Base-by-base conservation (phyloP, 1,140 invertebrate genomes). In the Ips typographus region DNA sequence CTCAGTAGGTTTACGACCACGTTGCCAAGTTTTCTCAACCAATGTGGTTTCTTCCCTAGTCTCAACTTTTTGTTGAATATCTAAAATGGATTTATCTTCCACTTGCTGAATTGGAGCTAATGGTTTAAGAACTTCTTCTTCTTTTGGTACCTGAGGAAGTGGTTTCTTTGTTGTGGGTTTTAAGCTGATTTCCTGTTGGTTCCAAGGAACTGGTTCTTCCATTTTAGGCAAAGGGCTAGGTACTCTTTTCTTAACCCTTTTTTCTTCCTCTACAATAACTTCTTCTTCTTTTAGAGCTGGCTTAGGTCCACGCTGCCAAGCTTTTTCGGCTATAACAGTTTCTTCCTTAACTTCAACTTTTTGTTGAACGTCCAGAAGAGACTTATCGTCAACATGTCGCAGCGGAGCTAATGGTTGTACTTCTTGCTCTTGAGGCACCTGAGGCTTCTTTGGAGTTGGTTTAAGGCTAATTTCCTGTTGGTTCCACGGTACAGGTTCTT, bases 381-480 rank as follows among this genome's bases (percentile, higher is more conserved):
- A 8, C 7, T 5, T 61, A 49, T 74, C 71, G 63, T 72, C 63
- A 44, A 57, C 22, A 7, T 65, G 52, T 60, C 52, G 65, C 2
- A 52, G 47, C 22, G 7, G 37, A 36, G 61, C 39, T 71, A 47
- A 4, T 22, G 22, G 22, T 22, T 22, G 22, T 22, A 22, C 22
- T 41, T 44, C 7, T 58, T 70, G 22, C 22, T 36, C n/a, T 38
- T 61, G 60, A 7, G 40, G 1, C 42, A 78, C 74, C 22, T 22
- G 22, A 8, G 44, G 44, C 22, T 49, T 49, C 22, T 22, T 49
- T 49, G 44, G 44, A 8, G 44, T 49, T 70, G 78, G 80, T 68
- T 83, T 84, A 2, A 84, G 56, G 8, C 71, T 74, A 42, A 83
- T 75, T 73, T 77, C 77, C 73, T 84, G 77, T 57, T 82, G 74